A percentile compares a stretch with the other conserved stretches of the same genome.
Evolutionary conservation across 1,140 invertebrate genomes (phyloP).

Genomic region (Halyomorpha halys): DNA sequence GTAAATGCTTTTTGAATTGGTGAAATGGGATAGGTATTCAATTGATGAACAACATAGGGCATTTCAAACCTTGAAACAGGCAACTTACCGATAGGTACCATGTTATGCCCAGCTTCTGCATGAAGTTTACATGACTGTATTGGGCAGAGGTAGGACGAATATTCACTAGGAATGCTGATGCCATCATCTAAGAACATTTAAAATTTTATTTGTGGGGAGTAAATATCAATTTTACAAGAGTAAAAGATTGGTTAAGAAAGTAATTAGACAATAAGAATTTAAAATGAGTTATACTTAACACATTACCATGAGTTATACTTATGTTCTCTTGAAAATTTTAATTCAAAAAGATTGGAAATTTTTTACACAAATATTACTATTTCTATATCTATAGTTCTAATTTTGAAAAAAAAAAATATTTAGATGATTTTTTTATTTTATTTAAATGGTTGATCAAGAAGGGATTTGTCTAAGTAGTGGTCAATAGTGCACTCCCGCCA

Average conservation of each 20-base stretch:
- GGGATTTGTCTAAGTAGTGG: no score
- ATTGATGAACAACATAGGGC: slow-evolving; percentile 85
- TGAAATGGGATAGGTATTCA: slow-evolving; percentile 78
- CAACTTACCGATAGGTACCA: slow-evolving; percentile 46
- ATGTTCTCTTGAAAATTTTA: no score
- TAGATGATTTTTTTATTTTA: no score
- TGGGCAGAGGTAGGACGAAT: slow-evolving; percentile 84
- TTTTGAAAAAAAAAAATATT: no score
- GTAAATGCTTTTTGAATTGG: slow-evolving; percentile 70
- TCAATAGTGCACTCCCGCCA: no score
- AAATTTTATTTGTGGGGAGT: slow-evolving; percentile 19
- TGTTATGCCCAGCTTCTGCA: slow-evolving; percentile 51
- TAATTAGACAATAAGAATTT: no score
- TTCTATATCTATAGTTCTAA: no score
- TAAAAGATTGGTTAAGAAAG: not conserved
- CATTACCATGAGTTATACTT: no score
- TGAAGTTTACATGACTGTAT: slow-evolving; percentile 68
- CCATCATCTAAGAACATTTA: slow-evolving; percentile 54
- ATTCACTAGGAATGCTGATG: slow-evolving; percentile 82
- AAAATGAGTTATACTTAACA: no score
- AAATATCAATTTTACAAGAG: not conserved
- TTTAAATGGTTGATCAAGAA: no score
- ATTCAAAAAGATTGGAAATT: no score
- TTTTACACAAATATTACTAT: no score
- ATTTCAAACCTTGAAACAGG: slow-evolving; percentile 62